Evolutionary conservation across 2,797 vertebrate species (phyloP).

Genomic region (Naso thynnoides): DNA sequence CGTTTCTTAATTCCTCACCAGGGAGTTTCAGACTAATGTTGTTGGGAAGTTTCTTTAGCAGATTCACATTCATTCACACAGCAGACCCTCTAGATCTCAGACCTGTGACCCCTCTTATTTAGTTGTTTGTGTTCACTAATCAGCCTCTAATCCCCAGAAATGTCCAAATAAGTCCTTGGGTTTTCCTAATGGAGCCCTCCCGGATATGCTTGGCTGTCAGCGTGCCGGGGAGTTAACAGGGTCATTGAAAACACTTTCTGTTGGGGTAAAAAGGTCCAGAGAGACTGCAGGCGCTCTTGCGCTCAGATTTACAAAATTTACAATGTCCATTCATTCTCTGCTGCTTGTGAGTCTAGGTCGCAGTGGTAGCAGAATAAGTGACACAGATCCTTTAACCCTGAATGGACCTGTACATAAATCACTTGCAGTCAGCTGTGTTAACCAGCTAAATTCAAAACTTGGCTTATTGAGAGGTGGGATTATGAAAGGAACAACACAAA

Average conservation of each 20-base stretch:
- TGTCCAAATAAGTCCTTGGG: conserved; percentile 60
- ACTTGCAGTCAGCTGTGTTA: not conserved
- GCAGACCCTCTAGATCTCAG: conserved; percentile 45
- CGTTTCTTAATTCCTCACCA: conserved; percentile 49
- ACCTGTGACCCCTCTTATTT: conserved; percentile 68
- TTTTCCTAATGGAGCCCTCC: conserved; percentile 48
- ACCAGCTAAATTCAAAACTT: not conserved
- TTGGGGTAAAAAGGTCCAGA: conserved; percentile 7
- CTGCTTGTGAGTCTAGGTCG: not conserved
- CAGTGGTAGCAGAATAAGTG: not conserved
- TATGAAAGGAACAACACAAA: not conserved
- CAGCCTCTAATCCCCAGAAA: conserved; percentile 71
- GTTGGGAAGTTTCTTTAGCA: conserved; percentile 32
- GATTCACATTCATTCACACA: conserved; percentile 39
- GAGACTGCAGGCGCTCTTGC: conserved; percentile 7
- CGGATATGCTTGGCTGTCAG: conserved; percentile 46
- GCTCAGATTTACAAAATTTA: conserved; percentile 4
- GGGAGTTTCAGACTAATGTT: conserved; percentile 40
- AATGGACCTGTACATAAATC: not conserved
- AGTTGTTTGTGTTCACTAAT: conserved; percentile 76
- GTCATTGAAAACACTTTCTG: conserved; percentile 35
- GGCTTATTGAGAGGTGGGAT: too few relatives aligned
- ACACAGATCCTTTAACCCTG: not conserved
- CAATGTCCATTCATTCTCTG: too few relatives aligned
- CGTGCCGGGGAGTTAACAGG: conserved; percentile 2